Base-by-base conservation (phyloP, 2,888 invertebrate genomes). In the Serripes groenlandicus region DNA sequence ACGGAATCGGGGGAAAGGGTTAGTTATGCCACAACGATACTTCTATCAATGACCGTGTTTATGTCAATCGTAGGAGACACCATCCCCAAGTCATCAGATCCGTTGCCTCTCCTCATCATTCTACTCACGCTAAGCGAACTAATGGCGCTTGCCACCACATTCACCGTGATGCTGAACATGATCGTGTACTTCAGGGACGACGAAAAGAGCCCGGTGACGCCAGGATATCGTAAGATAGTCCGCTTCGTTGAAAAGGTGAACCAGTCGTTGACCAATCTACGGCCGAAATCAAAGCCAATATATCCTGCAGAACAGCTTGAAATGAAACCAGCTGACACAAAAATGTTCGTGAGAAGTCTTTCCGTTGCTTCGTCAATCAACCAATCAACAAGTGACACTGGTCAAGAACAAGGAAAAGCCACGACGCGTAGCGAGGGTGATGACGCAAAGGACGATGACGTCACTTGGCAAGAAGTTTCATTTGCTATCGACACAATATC, bases 1-100 rank as follows among this genome's bases (percentile, higher is more conserved):
- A 64, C 32, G 21, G 74, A 74, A 9, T 58, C 73, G 11, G 73
- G 73, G 3, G 75, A 75, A 18, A 34, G 75, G n/a, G 69, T 75
- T 2, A 30, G 75, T 1, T 75, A 58, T 30, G 7, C 58, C 23
- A 69, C 68, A 1, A 75, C 75, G 1, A 75, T 75, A 9, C 30
- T 75, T 0, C 30, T 74, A 23, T 23, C 74, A 11, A 28, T 62
- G 15, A 64, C 74, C 0, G 64, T 74, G 5, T 74, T 74, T 32
- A 30, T 74, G n/a, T 49, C 62, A 1, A 34, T 74, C 15, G 42
- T 74, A 2, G 32, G 62, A 11, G 74, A 42, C 30, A 49, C 21
- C 28, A 37, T 74, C 18, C 74, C 74, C 7, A 74, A 62, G n/a
- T 15, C 42, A 0, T 62, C 74, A 2, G 28, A 64, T n/a, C 74